Conservation (phyloP, 2,797 vertebrate genomes). For the Falco rusticolus region DNA sequence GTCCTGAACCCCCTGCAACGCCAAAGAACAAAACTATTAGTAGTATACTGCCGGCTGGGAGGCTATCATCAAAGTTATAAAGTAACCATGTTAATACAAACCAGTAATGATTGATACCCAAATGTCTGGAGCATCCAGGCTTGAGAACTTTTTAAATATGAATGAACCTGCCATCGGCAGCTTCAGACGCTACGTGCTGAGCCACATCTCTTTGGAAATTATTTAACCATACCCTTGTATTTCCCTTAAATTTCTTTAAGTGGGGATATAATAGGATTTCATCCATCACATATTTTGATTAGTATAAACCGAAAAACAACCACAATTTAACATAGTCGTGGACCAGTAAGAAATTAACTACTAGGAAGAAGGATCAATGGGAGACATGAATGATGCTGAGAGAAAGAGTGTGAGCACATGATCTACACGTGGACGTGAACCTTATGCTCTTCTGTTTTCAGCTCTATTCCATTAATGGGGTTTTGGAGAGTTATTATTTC, state of each 20-base stretch:
- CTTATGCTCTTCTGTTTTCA: neutral
- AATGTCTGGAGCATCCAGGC: neutral
- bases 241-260: neutral
- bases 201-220: rapidly evolving
- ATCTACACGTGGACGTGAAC: neutral
- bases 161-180: neutral
- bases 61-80: rapidly evolving
- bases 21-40: neutral
- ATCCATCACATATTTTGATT: neutral
- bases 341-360: neutral
- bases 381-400: neutral
- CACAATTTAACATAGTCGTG: rapidly evolving
- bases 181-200: neutral
- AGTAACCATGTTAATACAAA: neutral
- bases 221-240: rapidly evolving
- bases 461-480: neutral
- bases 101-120: rapidly evolving
- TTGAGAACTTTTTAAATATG: rapidly evolving
- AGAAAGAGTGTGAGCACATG: neutral
- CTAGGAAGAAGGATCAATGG: neutral
- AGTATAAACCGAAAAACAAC: neutral
- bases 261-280: neutral
- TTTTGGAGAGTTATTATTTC: neutral
- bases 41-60: neutral
- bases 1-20: constrained; percentile 73